Conservation (phyloP, 2,888 invertebrate genomes). For the Amiota communis region DNA sequence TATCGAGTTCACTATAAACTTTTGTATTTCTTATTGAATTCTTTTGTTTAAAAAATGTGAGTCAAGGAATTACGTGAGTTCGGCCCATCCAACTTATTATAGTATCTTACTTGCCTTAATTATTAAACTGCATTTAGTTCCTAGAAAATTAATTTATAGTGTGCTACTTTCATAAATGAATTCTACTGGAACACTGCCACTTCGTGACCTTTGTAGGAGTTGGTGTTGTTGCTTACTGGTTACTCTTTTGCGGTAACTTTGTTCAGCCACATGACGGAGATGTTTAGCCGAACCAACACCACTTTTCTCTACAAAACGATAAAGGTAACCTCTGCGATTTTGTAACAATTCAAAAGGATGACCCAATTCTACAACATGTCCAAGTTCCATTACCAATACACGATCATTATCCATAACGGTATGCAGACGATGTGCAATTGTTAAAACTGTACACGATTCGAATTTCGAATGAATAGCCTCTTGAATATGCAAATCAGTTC, state of each 20-base stretch:
- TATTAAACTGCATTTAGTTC: neutral
- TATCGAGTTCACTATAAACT: too few species aligned
- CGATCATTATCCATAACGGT: conserved; percentile 93
- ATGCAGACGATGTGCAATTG: conserved; percentile 91
- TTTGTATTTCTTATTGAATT: too few species aligned
- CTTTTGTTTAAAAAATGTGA: too few species aligned
- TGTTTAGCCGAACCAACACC: conserved; percentile 77
- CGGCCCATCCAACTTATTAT: too few species aligned
- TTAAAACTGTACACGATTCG: conserved; percentile 88
- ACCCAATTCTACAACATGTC: conserved; percentile 82
- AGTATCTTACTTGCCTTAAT: too few species aligned
- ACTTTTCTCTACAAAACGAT: conserved; percentile 80
- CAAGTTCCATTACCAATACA: conserved; percentile 87
- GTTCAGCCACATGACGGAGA: conserved; percentile 77
- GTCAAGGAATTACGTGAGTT: too few species aligned
- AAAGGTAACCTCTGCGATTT: conserved; percentile 76
- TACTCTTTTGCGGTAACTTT: conserved; percentile 69
- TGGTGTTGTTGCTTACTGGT: conserved; percentile 24
- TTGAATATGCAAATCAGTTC: too few species aligned
- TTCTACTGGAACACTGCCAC: conserved; percentile 26
- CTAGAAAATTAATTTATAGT: neutral
- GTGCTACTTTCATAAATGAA: neutral
- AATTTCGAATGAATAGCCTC: conserved; percentile 85
- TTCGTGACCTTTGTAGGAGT: neutral
- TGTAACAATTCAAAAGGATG: conserved; percentile 81